Evolutionary conservation across 2,888 invertebrate species (phyloP).

Genomic region (Zaprionus bogoriensis): DNA sequence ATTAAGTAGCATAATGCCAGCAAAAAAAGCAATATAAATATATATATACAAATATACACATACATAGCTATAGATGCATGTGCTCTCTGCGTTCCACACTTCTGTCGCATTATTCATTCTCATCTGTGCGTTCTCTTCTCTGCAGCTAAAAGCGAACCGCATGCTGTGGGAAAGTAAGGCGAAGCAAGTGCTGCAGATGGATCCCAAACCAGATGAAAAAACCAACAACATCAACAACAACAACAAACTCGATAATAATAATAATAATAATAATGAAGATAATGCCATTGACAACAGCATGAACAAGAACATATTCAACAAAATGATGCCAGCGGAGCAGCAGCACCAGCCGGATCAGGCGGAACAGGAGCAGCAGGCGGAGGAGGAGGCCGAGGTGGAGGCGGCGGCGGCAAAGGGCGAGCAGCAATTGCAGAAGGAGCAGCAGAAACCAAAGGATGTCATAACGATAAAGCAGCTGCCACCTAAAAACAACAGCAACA

Average conservation of each 20-base stretch:
- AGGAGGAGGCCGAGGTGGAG: slow-evolving; percentile 35
- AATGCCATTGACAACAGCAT: slow-evolving; percentile 42
- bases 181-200: slow-evolving; percentile 81
- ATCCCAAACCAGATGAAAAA: slow-evolving; percentile 75
- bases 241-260: slow-evolving; percentile 44
- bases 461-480: slow-evolving; percentile 76
- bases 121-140: background rate
- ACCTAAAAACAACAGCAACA: slow-evolving; percentile 44
- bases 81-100: background rate
- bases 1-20: slow-evolving; percentile 9
- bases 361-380: slow-evolving; percentile 27
- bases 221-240: slow-evolving; percentile 51
- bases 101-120: background rate
- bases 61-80: background rate
- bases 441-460: slow-evolving; percentile 73
- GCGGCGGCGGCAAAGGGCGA: slow-evolving; percentile 38
- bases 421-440: slow-evolving; percentile 29
- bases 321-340: slow-evolving; percentile 41
- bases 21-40: background rate
- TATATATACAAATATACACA: background rate
- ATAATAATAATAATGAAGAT: slow-evolving; percentile 41
- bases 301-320: slow-evolving; percentile 46
- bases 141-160: slow-evolving; percentile 82
- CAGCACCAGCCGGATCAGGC: slow-evolving; percentile 28
- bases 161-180: slow-evolving; percentile 83